Conservation (phyloP, 2,113 vertebrate genomes). For the Hyperoodon ampullatus region DNA sequence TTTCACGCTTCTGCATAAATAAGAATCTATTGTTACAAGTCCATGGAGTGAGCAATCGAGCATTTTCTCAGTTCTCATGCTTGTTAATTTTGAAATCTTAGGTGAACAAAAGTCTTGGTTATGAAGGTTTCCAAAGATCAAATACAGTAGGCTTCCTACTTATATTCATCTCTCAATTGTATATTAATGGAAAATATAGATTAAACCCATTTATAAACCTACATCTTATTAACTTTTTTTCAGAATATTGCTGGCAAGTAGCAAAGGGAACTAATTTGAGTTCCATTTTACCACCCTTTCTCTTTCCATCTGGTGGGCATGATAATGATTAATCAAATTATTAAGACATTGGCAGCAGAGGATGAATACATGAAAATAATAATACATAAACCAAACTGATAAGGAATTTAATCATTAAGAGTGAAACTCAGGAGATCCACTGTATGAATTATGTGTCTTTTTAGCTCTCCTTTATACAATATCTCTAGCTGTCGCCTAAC, state of each 20-base stretch:
- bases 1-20: not conserved
- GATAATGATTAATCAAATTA: not conserved
- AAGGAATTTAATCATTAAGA: not conserved
- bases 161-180: not conserved
- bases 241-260: not conserved
- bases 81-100: not conserved
- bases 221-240: not conserved
- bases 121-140: not conserved
- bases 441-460: not conserved
- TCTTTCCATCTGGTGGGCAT: not conserved
- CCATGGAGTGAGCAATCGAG: not conserved
- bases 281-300: not conserved
- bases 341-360: not conserved
- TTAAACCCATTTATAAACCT: not conserved
- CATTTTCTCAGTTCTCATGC: not conserved
- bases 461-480: not conserved
- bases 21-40: not conserved
- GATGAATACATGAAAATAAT: not conserved
- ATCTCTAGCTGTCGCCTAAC: not conserved
- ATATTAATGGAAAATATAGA: not conserved
- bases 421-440: not conserved
- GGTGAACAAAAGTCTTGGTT: not conserved
- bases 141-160: not conserved
- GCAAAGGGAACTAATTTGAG: not conserved
- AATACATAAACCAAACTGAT: not conserved